Evolutionary conservation across 1,140 invertebrate genomes (phyloP).

Genomic region (Penaeus chinensis): DNA sequence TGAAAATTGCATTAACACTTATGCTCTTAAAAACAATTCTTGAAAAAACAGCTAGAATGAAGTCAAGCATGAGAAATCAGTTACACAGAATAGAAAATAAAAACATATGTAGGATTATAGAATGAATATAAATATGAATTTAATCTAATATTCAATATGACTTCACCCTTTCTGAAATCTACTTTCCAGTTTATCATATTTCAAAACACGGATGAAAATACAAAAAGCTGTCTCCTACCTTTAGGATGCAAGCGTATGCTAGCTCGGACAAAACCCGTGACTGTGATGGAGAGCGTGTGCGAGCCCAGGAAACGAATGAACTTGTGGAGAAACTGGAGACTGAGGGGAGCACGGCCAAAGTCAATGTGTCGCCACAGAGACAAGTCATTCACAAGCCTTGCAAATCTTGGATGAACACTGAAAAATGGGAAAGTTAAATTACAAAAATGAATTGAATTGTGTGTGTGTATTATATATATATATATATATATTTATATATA

Average conservation of each 20-base stretch:
- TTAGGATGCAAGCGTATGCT: slow-evolving; percentile 44
- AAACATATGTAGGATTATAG: background rate
- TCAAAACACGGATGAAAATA: background rate
- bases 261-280: slow-evolving; percentile 48
- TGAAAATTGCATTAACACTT: no score
- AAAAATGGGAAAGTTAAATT: background rate
- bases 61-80: no score
- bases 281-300: slow-evolving; percentile 52
- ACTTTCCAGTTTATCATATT: background rate
- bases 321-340: slow-evolving; percentile 57
- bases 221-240: slow-evolving; percentile 15
- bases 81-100: background rate
- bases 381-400: slow-evolving; percentile 42
- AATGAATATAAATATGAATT: background rate
- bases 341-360: slow-evolving; percentile 46
- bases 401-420: slow-evolving; percentile 49
- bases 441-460: no score
- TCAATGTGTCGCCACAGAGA: slow-evolving; percentile 52
- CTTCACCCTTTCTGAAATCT: background rate
- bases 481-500: no score
- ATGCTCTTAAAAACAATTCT: no score
- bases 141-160: background rate
- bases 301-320: slow-evolving; percentile 50
- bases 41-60: no score
- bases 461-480: no score